Base-by-base conservation (phyloP, 2,797 vertebrate species). In the Helicolenus hilgendorfi region DNA sequence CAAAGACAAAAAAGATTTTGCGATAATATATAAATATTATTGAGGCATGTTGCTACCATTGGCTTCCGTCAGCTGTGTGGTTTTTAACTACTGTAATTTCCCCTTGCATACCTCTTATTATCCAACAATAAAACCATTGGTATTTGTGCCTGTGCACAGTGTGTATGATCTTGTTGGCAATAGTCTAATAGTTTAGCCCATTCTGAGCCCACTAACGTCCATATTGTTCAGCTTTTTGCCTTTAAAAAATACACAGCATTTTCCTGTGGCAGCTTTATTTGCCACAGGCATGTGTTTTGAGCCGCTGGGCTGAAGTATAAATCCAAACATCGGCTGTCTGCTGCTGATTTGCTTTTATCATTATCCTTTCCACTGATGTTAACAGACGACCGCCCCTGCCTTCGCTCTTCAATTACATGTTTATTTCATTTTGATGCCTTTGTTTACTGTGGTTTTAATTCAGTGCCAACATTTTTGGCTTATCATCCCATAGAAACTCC, bases 291-390 rank as follows among this genome's bases (percentile, higher is more conserved):
- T 79, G 84, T 76, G 72, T 72, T 89, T 81, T 49, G 73, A 74
- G 81, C 84, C 59, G 72, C 53, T 63, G 79, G 87, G 81, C 86
- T 88, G 79, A 89, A 90, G 78, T 82, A 49, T 49, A 89, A 91
- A 94, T 92, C 85, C 88, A 89, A 88, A 82, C 72, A 87, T 89
- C 22, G 22, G 64, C 88, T 83, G 82, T 83, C 85, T 79, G 77
- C 78, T 77, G 77, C 88, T 90, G 91, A 83, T 93, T 91, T 85
- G 83, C 88, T 92, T 93, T 94, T 77, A 87, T 91, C 86, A 79
- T 82, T 26, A 78, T 85, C 69, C 80, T 68, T 88, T 74, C 76
- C 6, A 58, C 72, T 92, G 81, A 93, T 90, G 74, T 79, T 87
- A 83, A 88, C 87, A 83, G 85, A 91, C 78, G 41, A 38, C 49